Evolutionary conservation across 2,797 vertebrate species (phyloP).

Genomic region (Cottoperca gobio): DNA sequence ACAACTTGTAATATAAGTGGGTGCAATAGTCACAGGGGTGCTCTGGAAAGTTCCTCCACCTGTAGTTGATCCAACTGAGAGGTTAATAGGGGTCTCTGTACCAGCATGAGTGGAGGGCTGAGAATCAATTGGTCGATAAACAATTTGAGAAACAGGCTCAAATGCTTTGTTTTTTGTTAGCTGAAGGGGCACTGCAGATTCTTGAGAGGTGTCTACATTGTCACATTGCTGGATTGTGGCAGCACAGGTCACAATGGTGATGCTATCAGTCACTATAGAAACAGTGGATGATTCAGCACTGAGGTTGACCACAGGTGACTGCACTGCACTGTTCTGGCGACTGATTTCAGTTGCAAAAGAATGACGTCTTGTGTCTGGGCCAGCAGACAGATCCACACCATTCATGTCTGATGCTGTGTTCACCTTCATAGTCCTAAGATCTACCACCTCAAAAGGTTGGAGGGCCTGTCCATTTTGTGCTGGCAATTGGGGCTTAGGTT

Average conservation of each 20-base stretch:
- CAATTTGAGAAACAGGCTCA: conserved; percentile 88
- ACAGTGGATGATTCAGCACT: conserved; percentile 88
- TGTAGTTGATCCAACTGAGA: conserved; percentile 87
- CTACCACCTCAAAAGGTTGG: conserved; percentile 91
- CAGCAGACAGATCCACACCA: conserved; percentile 91
- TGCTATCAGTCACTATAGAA: conserved; percentile 86
- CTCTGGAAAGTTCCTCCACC: conserved; percentile 82
- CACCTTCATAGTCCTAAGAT: conserved; percentile 93
- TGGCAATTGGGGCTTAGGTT: conserved; percentile 78
- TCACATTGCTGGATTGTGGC: conserved; percentile 84
- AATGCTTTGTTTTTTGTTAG: conserved; percentile 91
- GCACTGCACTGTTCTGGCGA: conserved; percentile 91
- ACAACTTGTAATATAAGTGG: conserved; percentile 82
- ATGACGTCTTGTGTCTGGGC: conserved; percentile 86
- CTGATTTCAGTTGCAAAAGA: conserved; percentile 78
- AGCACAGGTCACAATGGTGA: conserved; percentile 89
- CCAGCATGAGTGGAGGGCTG: conserved; percentile 79
- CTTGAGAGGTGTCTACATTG: conserved; percentile 80
- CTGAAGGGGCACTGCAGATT: conserved; percentile 88
- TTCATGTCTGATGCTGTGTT: conserved; percentile 86
- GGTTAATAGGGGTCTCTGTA: conserved; percentile 94
- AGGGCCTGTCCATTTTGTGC: conserved; percentile 86
- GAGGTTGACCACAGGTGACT: conserved; percentile 94
- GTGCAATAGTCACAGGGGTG: conserved; percentile 84
- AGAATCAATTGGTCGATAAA: conserved; percentile 83